Base-by-base conservation (phyloP, 1,140 invertebrate species). In the Trachymyrmex cornetzi region DNA sequence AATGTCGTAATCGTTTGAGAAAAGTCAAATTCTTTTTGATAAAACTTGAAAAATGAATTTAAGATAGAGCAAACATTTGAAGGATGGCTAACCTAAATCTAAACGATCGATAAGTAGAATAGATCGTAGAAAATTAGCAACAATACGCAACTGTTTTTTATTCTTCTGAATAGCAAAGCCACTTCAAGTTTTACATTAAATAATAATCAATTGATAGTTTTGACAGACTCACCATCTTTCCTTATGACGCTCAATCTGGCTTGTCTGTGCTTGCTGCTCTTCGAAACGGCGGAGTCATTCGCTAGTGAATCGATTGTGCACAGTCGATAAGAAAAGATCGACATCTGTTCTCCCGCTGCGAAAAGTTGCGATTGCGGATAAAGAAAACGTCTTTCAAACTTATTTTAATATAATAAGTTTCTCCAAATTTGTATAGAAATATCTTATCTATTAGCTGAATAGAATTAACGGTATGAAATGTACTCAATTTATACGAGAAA, bases 251-350 rank as follows among this genome's bases (percentile, higher is more conserved):
- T 75, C 34, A 19, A 57, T 14, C 53, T 63, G 16, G 24, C 48
- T 71, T 59, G 24, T 34, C n/a, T 34, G 30, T 34, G 30, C 30
- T 6, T 34, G 30, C 5, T 67, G 48, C 19, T 64, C 59, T 61
- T 44, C 38, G 85, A 91, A 91, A 91, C 85, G 61, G 89, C 90
- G 75, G 44, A 90, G 89, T 90, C 89, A 90, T 90, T 30, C 48
- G 74, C 38, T 27, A 79, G n/a, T 38, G 14, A 69, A 57, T 79
- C 88, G 87, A 88, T 61, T 66, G 3, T 44, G 1, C 61, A 22
- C 48, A 16, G 27, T 67, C 77, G 77, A 53, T 53, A 55, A 6
- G 16, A 34, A 12, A 30, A 59, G 3, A 72, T 82, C 53, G 66
- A 80, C 14, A 55, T 14, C n/a, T 27, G 14, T 30, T 14, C 4